phyloP scores from a whole-genome alignment of 2,797 vertebrate genomes.

The Lacerta agilis region DNA sequence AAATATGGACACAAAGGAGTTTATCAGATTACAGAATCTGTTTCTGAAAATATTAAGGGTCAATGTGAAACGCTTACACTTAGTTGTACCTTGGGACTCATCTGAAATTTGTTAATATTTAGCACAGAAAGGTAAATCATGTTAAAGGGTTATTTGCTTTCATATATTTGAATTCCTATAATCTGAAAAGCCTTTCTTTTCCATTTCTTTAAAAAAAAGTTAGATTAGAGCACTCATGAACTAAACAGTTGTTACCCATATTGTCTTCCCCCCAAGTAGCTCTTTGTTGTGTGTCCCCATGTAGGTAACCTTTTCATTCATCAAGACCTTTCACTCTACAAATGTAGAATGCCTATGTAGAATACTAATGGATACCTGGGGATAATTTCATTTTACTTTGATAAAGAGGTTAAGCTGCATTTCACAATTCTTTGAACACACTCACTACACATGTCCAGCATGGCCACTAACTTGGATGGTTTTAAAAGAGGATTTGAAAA shows the following conservation, averaged over 20 bases:
- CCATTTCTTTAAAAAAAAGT: background rate
- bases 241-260: background rate
- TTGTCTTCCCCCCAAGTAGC: background rate
- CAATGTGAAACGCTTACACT: background rate
- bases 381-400: background rate
- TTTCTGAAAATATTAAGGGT: background rate
- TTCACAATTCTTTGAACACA: background rate
- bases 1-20: background rate
- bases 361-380: background rate
- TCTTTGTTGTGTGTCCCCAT: background rate
- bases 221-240: background rate
- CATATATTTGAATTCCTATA: background rate
- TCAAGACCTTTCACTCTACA: background rate
- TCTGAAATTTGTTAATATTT: background rate
- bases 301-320: background rate
- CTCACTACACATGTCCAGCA: background rate
- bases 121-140: conserved; percentile 6
- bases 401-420: background rate
- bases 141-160: background rate
- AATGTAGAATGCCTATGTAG: background rate
- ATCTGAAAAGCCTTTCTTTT: background rate
- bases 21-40: background rate
- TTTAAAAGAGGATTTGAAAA: too few relatives aligned
- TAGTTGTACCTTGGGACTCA: background rate
- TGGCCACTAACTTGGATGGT: too few relatives aligned